Evolutionary conservation across 2,888 invertebrate genomes (phyloP).

Genomic region (Scotopteryx bipunctaria): DNA sequence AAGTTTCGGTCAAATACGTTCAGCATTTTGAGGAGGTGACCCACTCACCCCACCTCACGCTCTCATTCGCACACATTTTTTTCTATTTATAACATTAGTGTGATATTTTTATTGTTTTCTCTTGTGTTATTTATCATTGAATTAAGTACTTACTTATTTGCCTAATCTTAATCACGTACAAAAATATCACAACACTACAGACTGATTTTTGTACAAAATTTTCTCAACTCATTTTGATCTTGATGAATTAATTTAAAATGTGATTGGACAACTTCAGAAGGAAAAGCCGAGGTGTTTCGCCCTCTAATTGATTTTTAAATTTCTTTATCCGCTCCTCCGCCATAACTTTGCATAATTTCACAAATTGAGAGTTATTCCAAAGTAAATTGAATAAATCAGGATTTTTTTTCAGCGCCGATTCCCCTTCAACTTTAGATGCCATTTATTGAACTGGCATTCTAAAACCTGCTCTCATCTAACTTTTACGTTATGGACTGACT

Average conservation of each 20-base stretch:
- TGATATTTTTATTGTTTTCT: too few species aligned
- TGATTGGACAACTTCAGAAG: slow-evolving; percentile 2
- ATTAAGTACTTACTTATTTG: too few species aligned
- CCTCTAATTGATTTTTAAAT: slow-evolving; percentile 15
- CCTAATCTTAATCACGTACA: too few species aligned
- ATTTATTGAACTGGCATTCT: not conserved
- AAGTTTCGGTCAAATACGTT: too few species aligned
- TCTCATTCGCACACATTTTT: too few species aligned
- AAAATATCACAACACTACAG: too few species aligned
- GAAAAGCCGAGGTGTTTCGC: not conserved
- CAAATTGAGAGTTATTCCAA: slow-evolving; percentile 23
- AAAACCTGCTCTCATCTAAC: slow-evolving; percentile 19
- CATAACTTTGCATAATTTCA: slow-evolving; percentile 18
- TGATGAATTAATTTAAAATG: slow-evolving; percentile 1
- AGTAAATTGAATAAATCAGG: slow-evolving; percentile 23
- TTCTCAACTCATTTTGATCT: not conserved
- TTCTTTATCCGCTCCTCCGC: slow-evolving; percentile 7
- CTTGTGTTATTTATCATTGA: too few species aligned
- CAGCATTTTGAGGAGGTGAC: too few species aligned
- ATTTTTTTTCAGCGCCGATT: not conserved
- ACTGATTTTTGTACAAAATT: too few species aligned
- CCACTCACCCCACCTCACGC: too few species aligned
- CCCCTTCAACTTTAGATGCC: slow-evolving; percentile 10
- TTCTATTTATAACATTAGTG: too few species aligned
- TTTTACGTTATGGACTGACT: too few species aligned